Base-by-base conservation (phyloP, 2,797 vertebrate species). In the Sternarchorhynchus goeldii region DNA sequence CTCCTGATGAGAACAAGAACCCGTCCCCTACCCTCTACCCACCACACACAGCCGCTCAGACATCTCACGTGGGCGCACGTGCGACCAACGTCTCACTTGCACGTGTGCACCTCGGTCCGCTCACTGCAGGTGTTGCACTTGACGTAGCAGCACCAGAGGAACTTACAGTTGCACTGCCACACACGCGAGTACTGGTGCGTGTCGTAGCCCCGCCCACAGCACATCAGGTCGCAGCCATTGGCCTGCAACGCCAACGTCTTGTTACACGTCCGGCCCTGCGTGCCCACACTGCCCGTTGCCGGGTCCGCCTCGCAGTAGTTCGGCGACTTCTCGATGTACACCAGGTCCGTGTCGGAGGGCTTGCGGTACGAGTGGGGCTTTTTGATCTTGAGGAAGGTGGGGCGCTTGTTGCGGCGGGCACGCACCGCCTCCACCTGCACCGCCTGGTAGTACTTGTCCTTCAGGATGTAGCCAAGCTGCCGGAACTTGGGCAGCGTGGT, bases 91-190 rank as follows among this genome's bases (percentile, higher is more conserved):
- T 73, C 12, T 82, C 94, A 99, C 92, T 99, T 99, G 90, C 97
- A 99, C 4, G 97, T 98, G 77, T 98, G 95, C 73, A 98, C 96
- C 84, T 98, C 96, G 66, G 97, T 99, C 92, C 95, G 94, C 90
- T 99, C 97, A 0, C 96, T 99, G 93, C 97, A 99, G 0, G 96
- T 98, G 93, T 97, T 99, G 90, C 97, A 99, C 75, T 96, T 97
- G 71, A 99, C 97, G 0, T 97, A 97, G 91, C 97, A 99, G 92
- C 97, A 99, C 97, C 97, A 99, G 83, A 98, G 95, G 88, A 99
- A 99, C 87, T 97, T 98, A 91, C 97, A 99, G 93, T 99, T 98
- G 92, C 97, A 99, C 90, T 99, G 96, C 97, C 97, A 99, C 39
- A 98, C 95, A 0, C 96, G 91, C 0, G 96, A 96, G 80, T 99